These are phyloP conservation scores for Acrossocheilus fasciatus DNA, from an alignment of 2,797 vertebrate species.

Conservation along the genomic window DNA sequence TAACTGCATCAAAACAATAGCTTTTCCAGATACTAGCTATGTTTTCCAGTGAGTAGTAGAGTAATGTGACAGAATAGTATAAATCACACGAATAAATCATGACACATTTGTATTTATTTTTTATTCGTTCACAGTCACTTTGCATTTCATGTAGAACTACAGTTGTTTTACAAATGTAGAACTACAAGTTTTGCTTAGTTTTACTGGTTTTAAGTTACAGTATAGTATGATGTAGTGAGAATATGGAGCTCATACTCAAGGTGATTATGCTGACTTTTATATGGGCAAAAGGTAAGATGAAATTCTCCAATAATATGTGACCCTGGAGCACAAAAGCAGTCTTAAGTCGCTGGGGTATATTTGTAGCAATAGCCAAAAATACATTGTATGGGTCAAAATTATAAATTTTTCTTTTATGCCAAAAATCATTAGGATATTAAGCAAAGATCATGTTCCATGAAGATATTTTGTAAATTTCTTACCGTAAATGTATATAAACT, in stretches of 20 bases:
- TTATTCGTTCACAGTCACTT: neutral
- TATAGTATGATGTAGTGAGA: neutral
- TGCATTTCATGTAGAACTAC: neutral
- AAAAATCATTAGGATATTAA: no score
- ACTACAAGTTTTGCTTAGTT: no score
- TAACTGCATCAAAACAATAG: neutral
- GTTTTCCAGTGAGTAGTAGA: neutral
- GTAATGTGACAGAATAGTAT: neutral
- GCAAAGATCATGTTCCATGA: no score
- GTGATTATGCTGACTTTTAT: neutral
- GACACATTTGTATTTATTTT: neutral
- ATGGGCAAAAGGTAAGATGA: neutral
- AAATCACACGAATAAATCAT: neutral
- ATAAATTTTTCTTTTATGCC: no score
- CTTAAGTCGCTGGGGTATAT: no score
- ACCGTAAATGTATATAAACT: no score
- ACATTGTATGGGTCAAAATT: no score
- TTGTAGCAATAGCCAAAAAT: no score
- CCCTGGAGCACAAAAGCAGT: no score
- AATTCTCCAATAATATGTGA: neutral
- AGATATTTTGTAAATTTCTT: no score
- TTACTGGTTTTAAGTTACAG: neutral
- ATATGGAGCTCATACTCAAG: neutral
- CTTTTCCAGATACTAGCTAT: no score
- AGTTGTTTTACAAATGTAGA: no score